phyloP scores from a whole-genome alignment of 2,113 vertebrate species.

The Petrocephalus zakoni region DNA sequence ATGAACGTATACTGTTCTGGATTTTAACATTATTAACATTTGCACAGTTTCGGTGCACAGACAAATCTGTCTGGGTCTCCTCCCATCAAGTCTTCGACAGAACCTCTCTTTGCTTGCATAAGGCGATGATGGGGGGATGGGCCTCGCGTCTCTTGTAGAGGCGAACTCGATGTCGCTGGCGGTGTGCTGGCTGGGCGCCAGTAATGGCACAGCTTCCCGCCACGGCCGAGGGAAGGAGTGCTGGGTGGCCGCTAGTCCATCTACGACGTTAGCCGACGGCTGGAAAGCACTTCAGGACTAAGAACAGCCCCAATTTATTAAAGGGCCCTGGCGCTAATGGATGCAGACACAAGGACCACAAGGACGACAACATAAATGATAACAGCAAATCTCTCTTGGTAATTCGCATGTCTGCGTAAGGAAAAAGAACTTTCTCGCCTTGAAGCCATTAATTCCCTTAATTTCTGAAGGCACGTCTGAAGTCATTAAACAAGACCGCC shows the following conservation, averaged over 20 bases:
- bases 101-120: not conserved
- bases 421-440: not conserved
- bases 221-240: not conserved
- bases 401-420: not conserved
- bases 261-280: not conserved
- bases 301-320: not conserved
- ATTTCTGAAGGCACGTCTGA: conserved; percentile 19
- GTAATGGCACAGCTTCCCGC: not conserved
- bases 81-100: not conserved
- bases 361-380: not conserved
- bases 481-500: conserved; percentile 31
- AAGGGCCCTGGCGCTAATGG: not conserved
- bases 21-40: not conserved
- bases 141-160: not conserved
- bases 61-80: too few relatives aligned
- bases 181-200: not conserved
- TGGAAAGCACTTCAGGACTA: not conserved
- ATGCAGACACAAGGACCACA: not conserved
- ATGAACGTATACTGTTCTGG: not conserved
- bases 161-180: not conserved
- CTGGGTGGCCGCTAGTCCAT: not conserved
- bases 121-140: not conserved
- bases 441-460: conserved; percentile 13
- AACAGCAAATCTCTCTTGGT: not conserved
- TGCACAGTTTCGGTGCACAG: not conserved